Evolutionary conservation across 2,888 invertebrate genomes (phyloP).

Genomic region (Conus canariensis): DNA sequence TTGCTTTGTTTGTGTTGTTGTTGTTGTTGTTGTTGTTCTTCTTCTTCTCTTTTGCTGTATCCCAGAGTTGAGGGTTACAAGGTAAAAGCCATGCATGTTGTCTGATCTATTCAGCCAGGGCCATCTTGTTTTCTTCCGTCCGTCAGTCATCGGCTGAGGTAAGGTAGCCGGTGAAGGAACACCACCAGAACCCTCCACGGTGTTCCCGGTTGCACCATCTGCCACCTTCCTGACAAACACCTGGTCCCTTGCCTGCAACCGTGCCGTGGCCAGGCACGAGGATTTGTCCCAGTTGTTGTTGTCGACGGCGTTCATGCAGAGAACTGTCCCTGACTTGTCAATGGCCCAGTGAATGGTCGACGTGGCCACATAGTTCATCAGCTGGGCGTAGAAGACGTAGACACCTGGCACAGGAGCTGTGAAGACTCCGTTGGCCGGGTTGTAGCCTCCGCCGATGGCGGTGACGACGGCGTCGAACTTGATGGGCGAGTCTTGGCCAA

Average conservation of each 20-base stretch:
- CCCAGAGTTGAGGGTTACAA: no score
- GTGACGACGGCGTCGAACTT: neutral
- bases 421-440: neutral
- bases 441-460: neutral
- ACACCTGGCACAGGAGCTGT: neutral
- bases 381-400: slow-evolving; percentile 5
- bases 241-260: neutral
- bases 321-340: neutral
- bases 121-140: no score
- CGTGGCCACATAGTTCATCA: neutral
- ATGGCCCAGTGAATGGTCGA: neutral
- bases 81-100: no score
- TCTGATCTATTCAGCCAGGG: no score
- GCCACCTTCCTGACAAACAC: neutral
- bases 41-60: no score
- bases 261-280: neutral
- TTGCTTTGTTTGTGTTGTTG: no score
- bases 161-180: no score
- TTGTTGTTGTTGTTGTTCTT: no score
- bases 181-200: no score
- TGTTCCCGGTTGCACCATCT: no score
- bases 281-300: neutral
- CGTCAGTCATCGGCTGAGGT: no score
- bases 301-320: neutral
- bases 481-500: neutral